Conservation (phyloP, 2,888 invertebrate species). For the Pachymerium ferrugineum region DNA sequence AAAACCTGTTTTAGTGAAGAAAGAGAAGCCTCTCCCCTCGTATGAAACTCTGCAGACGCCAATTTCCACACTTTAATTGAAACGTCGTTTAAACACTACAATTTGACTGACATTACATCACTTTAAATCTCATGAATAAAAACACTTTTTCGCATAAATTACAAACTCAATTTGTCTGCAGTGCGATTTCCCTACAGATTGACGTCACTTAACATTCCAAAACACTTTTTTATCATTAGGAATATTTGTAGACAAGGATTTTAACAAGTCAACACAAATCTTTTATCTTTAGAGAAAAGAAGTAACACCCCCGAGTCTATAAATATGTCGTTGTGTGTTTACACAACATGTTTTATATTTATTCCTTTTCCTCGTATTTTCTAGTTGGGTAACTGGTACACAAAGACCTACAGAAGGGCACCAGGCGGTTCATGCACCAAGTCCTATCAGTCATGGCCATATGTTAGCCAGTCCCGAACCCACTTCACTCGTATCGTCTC, state of each 20-base stretch:
- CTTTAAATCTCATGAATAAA: slow-evolving; percentile 1
- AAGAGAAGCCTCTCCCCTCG: background rate
- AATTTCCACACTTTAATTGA: background rate
- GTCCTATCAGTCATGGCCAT: slow-evolving; percentile 32
- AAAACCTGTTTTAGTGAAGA: background rate
- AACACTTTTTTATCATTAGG: no score
- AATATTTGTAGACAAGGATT: no score
- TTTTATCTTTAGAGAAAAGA: no score
- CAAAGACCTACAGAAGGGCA: slow-evolving; percentile 18
- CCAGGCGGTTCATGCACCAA: slow-evolving; percentile 29
- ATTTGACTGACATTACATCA: background rate
- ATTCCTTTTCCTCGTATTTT: background rate
- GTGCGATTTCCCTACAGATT: no score
- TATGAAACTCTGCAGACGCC: background rate
- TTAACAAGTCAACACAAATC: slow-evolving; percentile 1
- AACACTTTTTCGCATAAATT: background rate
- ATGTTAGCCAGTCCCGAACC: slow-evolving; percentile 34
- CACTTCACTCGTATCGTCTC: slow-evolving; percentile 27
- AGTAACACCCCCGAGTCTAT: no score
- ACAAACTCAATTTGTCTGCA: background rate
- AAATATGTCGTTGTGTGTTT: background rate
- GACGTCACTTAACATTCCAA: background rate
- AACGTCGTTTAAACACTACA: background rate
- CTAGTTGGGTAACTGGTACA: slow-evolving; percentile 29
- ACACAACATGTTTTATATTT: background rate